Evolutionary conservation across 2,113 vertebrate species (phyloP).

Genomic region (Pongo pygmaeus): DNA sequence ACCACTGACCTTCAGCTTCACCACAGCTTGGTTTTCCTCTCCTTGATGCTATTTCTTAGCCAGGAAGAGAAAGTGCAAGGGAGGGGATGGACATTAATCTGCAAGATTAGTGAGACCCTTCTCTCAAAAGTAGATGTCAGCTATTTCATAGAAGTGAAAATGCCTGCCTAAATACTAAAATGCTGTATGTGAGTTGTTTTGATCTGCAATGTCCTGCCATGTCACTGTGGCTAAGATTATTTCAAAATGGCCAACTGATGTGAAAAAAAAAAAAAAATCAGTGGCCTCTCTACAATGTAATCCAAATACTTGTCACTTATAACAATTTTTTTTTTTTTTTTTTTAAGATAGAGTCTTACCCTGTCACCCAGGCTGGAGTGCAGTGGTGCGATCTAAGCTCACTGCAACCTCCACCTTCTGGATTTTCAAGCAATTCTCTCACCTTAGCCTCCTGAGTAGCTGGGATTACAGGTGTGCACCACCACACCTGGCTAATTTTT

Average conservation of each 20-base stretch:
- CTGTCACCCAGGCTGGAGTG: no score
- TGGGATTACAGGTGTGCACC: no score
- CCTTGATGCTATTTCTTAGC: fast-evolving
- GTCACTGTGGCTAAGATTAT: neutral
- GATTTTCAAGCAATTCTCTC: no score
- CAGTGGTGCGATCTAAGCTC: no score
- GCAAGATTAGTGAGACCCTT: neutral
- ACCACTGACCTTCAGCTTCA: neutral
- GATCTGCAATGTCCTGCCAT: no score
- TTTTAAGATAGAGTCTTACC: no score
- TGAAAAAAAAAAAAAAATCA: neutral
- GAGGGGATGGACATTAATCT: fast-evolving
- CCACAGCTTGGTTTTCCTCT: neutral
- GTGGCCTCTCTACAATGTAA: neutral
- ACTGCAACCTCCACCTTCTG: no score
- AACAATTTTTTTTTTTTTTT: no score
- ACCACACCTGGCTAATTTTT: no score
- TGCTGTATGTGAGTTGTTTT: neutral
- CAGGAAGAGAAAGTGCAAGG: neutral
- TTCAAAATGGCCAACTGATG: neutral
- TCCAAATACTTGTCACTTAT: neutral
- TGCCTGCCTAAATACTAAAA: neutral
- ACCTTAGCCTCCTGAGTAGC: no score
- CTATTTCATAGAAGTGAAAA: neutral
- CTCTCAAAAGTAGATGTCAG: neutral